Percentiles rank a stretch among this genome's conserved stretches.
phyloP scores from a whole-genome alignment of 1,140 invertebrate species.

The Trichoplusia ni region DNA sequence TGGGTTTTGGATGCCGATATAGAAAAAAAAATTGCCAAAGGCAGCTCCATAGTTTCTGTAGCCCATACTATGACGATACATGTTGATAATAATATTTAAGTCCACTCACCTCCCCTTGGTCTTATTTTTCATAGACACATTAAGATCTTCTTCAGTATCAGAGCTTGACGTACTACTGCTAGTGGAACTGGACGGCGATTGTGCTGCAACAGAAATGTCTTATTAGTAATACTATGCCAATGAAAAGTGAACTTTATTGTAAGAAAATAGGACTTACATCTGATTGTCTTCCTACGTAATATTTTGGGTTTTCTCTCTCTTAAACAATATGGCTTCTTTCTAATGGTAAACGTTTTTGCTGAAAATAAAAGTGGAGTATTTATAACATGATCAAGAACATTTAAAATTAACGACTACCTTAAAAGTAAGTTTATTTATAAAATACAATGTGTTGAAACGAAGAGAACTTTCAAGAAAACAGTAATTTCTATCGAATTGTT shows the following conservation, averaged over 20 bases:
- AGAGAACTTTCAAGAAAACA: no score
- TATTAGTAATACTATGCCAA: background rate
- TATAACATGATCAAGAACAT: no score
- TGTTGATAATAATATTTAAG: background rate
- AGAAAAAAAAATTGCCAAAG: no score
- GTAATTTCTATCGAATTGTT: no score
- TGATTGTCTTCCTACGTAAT: slow-evolving; percentile 71
- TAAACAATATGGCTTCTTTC: slow-evolving; percentile 78
- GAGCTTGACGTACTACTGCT: slow-evolving; percentile 70
- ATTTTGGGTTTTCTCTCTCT: slow-evolving; percentile 80
- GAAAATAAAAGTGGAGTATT: slow-evolving; percentile 34
- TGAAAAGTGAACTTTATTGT: background rate
- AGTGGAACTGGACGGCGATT: slow-evolving; percentile 72
- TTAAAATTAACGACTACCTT: no score
- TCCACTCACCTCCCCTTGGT: slow-evolving; percentile 72
- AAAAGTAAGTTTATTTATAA: no score
- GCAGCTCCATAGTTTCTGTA: no score
- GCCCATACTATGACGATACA: no score
- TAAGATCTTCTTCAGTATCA: slow-evolving; percentile 77
- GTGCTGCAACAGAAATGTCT: slow-evolving; percentile 55
- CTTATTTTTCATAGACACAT: slow-evolving; percentile 81
- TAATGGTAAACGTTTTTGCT: slow-evolving; percentile 76
- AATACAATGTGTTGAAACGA: no score
- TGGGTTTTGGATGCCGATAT: background rate
- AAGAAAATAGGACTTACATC: slow-evolving; percentile 61